Conservation (phyloP, 2,797 vertebrate species). For the Lagorchestes hirsutus region DNA sequence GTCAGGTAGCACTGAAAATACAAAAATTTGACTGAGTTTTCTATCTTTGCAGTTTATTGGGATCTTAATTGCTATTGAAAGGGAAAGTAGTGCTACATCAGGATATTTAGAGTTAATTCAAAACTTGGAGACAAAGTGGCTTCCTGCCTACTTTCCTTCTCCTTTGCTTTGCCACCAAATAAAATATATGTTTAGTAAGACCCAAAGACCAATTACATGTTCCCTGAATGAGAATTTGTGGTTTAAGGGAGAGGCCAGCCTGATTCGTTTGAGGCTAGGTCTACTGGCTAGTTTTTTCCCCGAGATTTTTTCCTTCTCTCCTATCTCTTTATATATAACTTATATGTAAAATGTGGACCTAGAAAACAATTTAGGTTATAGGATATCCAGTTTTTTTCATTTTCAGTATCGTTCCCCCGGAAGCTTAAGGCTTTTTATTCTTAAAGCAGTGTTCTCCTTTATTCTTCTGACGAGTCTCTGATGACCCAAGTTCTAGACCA, state of each 20-base stretch:
- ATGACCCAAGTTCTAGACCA: neutral
- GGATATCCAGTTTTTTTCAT: neutral
- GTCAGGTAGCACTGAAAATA: neutral
- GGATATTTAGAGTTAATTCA: conserved; percentile 36
- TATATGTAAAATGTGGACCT: neutral
- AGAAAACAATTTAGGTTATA: neutral
- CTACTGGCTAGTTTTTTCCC: neutral
- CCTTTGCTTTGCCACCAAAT: neutral
- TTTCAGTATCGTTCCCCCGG: neutral
- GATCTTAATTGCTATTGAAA: conserved; percentile 16
- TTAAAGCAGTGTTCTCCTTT: neutral
- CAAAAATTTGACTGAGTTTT: conserved; percentile 27
- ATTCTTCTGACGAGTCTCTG: neutral
- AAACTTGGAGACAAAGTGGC: conserved; percentile 17
- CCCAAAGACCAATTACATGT: conserved; percentile 11
- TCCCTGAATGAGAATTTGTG: conserved; percentile 30
- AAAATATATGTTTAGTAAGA: neutral
- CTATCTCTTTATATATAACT: neutral
- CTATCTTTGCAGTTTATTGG: conserved; percentile 44
- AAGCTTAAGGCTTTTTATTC: neutral
- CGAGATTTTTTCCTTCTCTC: neutral
- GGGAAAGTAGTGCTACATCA: conserved; percentile 3
- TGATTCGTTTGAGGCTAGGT: neutral
- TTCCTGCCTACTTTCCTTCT: conserved; percentile 4
- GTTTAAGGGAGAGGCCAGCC: conserved; percentile 25